A percentile compares a stretch with the other conserved stretches of the same genome.
Evolutionary conservation across 2,888 invertebrate species (phyloP).

Genomic region (Meandrusa payeni): DNA sequence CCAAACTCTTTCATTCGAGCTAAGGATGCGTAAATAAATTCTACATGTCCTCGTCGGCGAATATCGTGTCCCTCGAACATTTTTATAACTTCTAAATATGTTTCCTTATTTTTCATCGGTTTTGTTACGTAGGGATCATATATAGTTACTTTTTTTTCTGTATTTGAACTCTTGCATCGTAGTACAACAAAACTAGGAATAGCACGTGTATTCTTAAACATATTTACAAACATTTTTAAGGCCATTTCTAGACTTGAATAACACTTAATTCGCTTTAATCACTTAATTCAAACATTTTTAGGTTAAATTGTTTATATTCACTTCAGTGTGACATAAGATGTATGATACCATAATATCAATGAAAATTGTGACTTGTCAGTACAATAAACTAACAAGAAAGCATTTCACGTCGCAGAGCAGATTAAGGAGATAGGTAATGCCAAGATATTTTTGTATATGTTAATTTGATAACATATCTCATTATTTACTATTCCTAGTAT

Average conservation of each 20-base stretch:
- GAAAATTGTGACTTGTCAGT: no score
- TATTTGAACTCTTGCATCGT: constrained; percentile 52
- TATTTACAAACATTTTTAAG: constrained; percentile 51
- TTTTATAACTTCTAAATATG: constrained; percentile 87
- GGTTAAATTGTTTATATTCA: constrained; percentile 14
- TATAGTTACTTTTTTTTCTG: constrained; percentile 55
- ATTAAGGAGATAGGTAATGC: no score
- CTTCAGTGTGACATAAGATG: no score
- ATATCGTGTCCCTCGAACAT: constrained; percentile 86
- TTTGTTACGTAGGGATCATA: constrained; percentile 72
- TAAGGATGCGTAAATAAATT: constrained; percentile 95
- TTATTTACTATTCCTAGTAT: no score
- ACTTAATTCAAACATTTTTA: constrained; percentile 4
- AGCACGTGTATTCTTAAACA: constrained; percentile 42
- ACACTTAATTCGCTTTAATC: no score
- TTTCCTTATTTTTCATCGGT: constrained; percentile 82
- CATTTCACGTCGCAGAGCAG: no score
- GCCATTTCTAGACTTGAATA: constrained; percentile 46
- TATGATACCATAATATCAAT: no score
- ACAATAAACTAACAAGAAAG: no score
- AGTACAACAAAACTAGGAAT: constrained; percentile 43
- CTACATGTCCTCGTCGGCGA: constrained; percentile 92
- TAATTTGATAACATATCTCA: no score
- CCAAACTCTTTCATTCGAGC: constrained; percentile 94
- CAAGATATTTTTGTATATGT: no score